phyloP scores from a whole-genome alignment of 2,888 invertebrate species.

The Oasisia sp. region DNA sequence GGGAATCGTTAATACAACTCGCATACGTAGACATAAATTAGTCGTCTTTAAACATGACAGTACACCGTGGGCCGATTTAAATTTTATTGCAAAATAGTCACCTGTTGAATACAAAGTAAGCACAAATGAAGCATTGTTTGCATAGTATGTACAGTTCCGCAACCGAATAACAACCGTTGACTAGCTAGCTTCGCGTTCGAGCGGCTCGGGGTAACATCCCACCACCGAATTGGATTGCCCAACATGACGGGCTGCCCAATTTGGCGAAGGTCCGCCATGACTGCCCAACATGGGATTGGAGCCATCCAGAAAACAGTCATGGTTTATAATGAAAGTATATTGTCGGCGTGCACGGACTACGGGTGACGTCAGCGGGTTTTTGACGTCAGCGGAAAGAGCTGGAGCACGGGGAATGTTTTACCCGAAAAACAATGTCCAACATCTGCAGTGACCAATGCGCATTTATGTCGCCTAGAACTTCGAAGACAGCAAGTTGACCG shows the following conservation, averaged over 20 bases:
- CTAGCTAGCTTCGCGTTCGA: neutral
- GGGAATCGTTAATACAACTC: neutral
- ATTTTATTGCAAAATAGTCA: conserved; percentile 9
- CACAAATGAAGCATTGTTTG: neutral
- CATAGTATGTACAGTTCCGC: neutral
- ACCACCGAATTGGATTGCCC: neutral
- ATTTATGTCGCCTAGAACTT: no score
- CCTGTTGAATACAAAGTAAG: neutral
- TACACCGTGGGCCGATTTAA: neutral
- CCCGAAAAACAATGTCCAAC: neutral
- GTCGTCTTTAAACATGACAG: neutral
- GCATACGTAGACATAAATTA: neutral
- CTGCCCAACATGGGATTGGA: neutral
- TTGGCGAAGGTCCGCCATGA: neutral
- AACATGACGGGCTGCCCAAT: neutral
- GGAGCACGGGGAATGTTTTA: neutral
- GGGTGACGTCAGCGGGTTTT: neutral
- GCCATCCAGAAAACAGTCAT: neutral
- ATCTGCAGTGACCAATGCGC: neutral
- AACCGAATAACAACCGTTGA: neutral
- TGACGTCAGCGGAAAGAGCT: neutral
- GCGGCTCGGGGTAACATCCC: neutral
- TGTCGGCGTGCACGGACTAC: neutral
- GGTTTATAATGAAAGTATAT: neutral
- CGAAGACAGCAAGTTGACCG: no score